Conservation (phyloP, 2,113 vertebrate genomes). For the Ivindomyrus marchei region DNA sequence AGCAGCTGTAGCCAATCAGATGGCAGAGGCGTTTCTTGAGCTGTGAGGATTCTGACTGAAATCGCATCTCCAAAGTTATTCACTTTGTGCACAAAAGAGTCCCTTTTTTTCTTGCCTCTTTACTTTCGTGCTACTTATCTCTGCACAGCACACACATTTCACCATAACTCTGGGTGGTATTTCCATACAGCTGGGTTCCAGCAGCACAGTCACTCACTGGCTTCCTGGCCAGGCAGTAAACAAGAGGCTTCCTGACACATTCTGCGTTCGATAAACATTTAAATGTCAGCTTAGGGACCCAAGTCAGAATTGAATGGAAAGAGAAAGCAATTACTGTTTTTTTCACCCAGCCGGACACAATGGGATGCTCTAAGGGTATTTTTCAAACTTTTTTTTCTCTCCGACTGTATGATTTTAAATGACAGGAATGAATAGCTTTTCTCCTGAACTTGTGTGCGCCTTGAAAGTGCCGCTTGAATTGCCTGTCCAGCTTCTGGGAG, state of each 20-base stretch:
- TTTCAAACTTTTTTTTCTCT: neutral
- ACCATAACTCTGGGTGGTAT: slow-evolving; percentile 1
- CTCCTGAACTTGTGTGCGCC: neutral
- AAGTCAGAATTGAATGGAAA: neutral
- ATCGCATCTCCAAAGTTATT: neutral
- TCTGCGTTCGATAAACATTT: neutral
- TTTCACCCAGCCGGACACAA: neutral
- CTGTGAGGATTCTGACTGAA: neutral
- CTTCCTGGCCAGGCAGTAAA: slow-evolving; percentile 3
- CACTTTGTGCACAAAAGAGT: neutral
- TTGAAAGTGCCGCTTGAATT: neutral
- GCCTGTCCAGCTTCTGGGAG: neutral
- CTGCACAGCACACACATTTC: neutral
- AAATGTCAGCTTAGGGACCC: neutral
- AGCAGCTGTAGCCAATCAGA: neutral
- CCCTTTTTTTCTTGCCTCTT: neutral
- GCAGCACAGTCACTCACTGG: neutral
- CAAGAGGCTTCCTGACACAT: neutral
- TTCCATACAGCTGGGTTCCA: neutral
- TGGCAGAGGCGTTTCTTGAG: neutral
- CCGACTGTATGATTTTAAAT: neutral
- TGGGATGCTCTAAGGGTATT: neutral
- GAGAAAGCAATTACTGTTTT: neutral
- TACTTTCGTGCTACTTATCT: slow-evolving; percentile 5
- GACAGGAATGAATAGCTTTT: neutral